Evolutionary conservation across 2,113 vertebrate genomes (phyloP), one percentile per base, ranked within the genome.

Genomic region (Siniperca chuatsi): DNA sequence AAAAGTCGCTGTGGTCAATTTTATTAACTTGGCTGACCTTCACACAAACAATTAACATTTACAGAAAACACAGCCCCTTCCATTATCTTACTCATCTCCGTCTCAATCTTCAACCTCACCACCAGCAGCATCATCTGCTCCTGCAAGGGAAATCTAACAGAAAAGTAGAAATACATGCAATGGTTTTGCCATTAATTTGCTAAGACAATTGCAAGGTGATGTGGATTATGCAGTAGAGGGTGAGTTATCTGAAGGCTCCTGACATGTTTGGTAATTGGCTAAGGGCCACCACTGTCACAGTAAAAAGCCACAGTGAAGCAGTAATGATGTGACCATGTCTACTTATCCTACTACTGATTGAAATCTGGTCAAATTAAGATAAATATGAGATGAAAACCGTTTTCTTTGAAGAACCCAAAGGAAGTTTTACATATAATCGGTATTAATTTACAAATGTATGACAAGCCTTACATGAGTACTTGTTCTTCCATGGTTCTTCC

Each of bases 1-100:
- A 87, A 90, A 95, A 94, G 89, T 89, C 77, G 84, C 78, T 82
- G 79, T 88, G 90, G 92, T 95, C 94, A 94, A 90, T 90, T 96
- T 94, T 92, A 94, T 96, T 96, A 94, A 95, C 94, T 96, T 94
- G 89, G 88, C 91, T 97, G 96, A 97, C 96, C 94, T 97, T 97
- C 96, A 95, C 87, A 87, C 93, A 87, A 94, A 95, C 95, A 96
- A 95, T 97, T 97, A 97, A 97, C 96, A 96, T 97, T 97, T 97
- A 95, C 95, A 95, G 90, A 93, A 96, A 96, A 96, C 84, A 92
- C 94, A 93, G 90, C 91, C 94, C 76, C 88, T 87, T 80, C 79
- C 78, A 91, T 91, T 81, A 82, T 83, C 72, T 75, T 54, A 65
- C 85, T 86, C 84, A 84, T 90, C 82, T 91, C 87, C 77, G 79